Percentiles rank a stretch among this genome's conserved stretches.
Evolutionary conservation across 1,140 invertebrate species (phyloP).

Genomic region (Bradynema listronoti): DNA sequence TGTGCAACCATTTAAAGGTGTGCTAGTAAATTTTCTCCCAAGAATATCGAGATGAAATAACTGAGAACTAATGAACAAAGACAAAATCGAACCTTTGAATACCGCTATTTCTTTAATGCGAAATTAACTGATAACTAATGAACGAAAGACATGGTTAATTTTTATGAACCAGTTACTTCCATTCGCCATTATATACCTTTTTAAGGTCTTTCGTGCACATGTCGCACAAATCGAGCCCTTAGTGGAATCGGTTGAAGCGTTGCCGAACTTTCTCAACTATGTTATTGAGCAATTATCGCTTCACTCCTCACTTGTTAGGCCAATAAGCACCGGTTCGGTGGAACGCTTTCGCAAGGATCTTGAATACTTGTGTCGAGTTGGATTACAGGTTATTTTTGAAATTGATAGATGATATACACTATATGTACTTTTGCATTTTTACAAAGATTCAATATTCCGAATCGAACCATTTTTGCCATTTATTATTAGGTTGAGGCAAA

Average conservation of each 20-base stretch:
- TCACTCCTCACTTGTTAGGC: slow-evolving; percentile 42
- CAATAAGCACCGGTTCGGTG: slow-evolving; percentile 14
- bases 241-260: slow-evolving; percentile 36
- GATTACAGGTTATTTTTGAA: slow-evolving; percentile 38
- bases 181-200: slow-evolving; percentile 6
- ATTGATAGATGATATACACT: no score
- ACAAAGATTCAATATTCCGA: no score
- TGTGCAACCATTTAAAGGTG: slow-evolving; percentile 49
- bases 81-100: no score
- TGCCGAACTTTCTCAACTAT: slow-evolving; percentile 50
- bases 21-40: slow-evolving; percentile 11
- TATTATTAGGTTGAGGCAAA: no score
- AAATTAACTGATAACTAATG: no score
- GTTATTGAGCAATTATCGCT: slow-evolving; percentile 51
- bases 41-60: no score
- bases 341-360: slow-evolving; percentile 36
- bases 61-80: no score
- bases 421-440: no score
- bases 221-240: slow-evolving; percentile 38
- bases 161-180: no score
- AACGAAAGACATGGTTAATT: no score
- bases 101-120: no score
- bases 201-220: slow-evolving; percentile 39
- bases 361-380: slow-evolving; percentile 27
- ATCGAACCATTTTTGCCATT: no score